Conservation (phyloP, 2,797 vertebrate species). For the Stomatorhinus walkeri region DNA sequence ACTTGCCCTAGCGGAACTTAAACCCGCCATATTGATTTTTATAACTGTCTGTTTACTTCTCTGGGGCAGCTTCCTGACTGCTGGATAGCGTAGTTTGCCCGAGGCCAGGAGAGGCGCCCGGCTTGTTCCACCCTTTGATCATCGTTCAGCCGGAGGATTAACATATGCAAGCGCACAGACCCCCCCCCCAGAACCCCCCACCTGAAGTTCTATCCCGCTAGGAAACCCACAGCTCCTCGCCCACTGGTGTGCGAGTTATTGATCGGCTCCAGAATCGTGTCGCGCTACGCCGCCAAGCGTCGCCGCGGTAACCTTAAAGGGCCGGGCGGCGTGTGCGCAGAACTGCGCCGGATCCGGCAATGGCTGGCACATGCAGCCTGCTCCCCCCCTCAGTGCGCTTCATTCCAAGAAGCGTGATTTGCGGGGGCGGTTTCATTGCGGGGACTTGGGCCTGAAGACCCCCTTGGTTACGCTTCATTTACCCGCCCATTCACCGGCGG, state of each 20-base stretch:
- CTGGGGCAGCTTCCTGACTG: conserved; percentile 34
- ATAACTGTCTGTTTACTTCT: conserved; percentile 62
- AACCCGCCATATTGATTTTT: conserved; percentile 61
- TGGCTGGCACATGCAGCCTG: not conserved
- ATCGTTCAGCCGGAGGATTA: conserved; percentile 69
- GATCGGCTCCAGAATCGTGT: conserved; percentile 11
- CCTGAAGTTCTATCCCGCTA: conserved; percentile 48
- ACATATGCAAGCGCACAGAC: conserved; percentile 69
- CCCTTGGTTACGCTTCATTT: not conserved
- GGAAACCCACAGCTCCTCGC: conserved; percentile 54
- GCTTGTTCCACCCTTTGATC: conserved; percentile 77
- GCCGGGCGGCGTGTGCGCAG: not conserved
- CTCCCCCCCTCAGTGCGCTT: not conserved
- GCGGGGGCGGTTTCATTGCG: not conserved
- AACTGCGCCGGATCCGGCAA: not conserved
- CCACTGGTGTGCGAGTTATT: not conserved
- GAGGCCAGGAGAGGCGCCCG: conserved; percentile 75
- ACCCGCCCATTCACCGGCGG: not conserved
- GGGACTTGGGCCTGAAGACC: not conserved
- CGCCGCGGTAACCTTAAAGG: not conserved
- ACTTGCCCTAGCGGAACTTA: conserved; percentile 45
- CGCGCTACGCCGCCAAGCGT: not conserved
- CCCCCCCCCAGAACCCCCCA: conserved; percentile 48
- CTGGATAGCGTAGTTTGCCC: conserved; percentile 60
- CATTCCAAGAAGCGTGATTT: not conserved